Evolutionary conservation across 1,140 invertebrate genomes (phyloP).

Genomic region (Tachypleus tridentatus): DNA sequence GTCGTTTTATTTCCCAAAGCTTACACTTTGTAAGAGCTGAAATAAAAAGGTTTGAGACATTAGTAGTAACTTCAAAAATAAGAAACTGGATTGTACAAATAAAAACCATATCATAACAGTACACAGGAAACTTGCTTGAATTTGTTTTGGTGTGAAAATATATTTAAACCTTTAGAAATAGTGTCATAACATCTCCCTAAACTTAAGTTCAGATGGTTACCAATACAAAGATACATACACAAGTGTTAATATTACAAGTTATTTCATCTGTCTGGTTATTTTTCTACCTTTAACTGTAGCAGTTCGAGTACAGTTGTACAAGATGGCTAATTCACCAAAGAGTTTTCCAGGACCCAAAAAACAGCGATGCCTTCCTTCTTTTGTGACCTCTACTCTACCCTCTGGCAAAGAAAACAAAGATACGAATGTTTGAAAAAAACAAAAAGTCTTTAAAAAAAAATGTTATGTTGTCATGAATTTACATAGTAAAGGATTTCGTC

Average conservation of each 20-base stretch:
- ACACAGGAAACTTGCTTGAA: slow-evolving; percentile 9
- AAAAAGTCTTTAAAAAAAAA: slow-evolving; percentile 46
- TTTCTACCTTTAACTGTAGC: slow-evolving; percentile 82
- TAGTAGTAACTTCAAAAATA: too few species aligned
- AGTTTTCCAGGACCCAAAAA: slow-evolving; percentile 90
- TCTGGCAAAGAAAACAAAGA: slow-evolving; percentile 46
- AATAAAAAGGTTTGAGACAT: slow-evolving; percentile 15
- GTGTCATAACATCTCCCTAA: too few species aligned
- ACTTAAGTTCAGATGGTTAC: too few species aligned
- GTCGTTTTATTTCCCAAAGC: slow-evolving; percentile 94
- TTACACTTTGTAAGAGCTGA: slow-evolving; percentile 81
- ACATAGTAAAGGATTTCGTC: slow-evolving; percentile 52
- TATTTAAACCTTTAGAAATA: too few species aligned
- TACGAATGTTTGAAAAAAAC: neutral
- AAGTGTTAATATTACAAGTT: too few species aligned
- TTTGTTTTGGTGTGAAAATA: neutral
- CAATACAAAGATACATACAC: too few species aligned
- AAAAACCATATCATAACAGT: slow-evolving; percentile 11
- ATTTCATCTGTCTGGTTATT: neutral
- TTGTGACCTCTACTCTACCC: slow-evolving; percentile 91
- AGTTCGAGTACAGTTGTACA: slow-evolving; percentile 97
- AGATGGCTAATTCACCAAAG: slow-evolving; percentile 93
- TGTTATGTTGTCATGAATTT: slow-evolving; percentile 59
- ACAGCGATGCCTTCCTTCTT: slow-evolving; percentile 86
- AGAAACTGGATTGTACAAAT: slow-evolving; percentile 26